Conservation (phyloP, 1,140 invertebrate genomes). For the Marisa cornuarietis region DNA sequence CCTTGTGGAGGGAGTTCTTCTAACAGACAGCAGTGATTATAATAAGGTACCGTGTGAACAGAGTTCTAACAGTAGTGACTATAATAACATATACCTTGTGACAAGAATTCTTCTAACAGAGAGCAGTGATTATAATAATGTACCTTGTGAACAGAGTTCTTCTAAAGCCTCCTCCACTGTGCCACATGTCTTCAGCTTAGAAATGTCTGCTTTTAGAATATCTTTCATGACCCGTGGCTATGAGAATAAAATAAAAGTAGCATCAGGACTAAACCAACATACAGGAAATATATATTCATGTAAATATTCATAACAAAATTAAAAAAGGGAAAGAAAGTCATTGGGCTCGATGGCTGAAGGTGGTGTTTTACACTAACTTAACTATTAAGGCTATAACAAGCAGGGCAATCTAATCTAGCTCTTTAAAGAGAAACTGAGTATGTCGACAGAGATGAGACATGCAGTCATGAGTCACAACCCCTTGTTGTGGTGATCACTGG, state of each 20-base stretch:
- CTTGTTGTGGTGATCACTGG: too few species aligned
- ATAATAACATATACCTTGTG: not conserved
- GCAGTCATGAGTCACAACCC: too few species aligned
- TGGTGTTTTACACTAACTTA: too few species aligned
- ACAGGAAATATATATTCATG: too few species aligned
- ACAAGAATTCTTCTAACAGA: not conserved
- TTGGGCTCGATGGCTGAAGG: too few species aligned
- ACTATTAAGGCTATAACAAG: too few species aligned
- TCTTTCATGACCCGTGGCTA: conserved; percentile 22
- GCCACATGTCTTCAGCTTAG: not conserved
- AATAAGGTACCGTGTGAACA: not conserved
- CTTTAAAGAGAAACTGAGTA: too few species aligned
- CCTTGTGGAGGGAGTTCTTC: not conserved
- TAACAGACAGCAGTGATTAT: not conserved
- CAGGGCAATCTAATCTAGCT: too few species aligned
- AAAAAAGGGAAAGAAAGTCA: too few species aligned
- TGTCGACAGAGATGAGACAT: too few species aligned
- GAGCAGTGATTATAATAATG: not conserved
- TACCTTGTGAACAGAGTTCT: conserved; percentile 19
- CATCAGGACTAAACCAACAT: not conserved
- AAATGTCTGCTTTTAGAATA: conserved; percentile 20
- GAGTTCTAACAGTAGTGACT: not conserved
- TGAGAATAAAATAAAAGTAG: too few species aligned
- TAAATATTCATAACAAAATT: too few species aligned
- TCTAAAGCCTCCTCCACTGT: conserved; percentile 23